Conservation (phyloP, 2,797 vertebrate genomes). For the Halcyon chelicuti region DNA sequence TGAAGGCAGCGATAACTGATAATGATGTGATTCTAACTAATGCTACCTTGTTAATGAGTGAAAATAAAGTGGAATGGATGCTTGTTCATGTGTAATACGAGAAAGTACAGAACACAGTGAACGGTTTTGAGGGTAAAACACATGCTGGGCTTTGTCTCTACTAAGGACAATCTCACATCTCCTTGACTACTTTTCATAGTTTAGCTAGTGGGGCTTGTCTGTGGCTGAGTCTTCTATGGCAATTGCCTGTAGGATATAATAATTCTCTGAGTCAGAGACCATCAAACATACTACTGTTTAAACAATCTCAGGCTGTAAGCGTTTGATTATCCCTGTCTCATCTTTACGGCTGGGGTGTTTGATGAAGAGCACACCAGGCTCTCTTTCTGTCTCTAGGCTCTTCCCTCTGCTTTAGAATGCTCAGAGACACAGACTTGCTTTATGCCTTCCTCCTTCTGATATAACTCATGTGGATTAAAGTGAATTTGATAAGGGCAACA, state of each 20-base stretch:
- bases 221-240: neutral
- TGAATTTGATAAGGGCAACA: neutral
- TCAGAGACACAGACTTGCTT: neutral
- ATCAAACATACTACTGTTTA: neutral
- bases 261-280: neutral
- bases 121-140: neutral
- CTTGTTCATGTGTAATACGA: neutral
- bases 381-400: neutral
- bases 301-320: neutral
- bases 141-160: neutral
- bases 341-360: neutral
- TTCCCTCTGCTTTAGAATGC: neutral
- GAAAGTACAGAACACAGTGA: neutral
- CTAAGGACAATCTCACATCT: neutral
- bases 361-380: neutral
- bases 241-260: neutral
- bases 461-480: neutral
- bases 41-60: neutral
- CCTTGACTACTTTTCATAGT: neutral
- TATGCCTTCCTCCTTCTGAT: neutral
- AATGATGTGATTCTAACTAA: neutral
- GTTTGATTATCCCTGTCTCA: neutral
- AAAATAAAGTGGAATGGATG: neutral
- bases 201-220: neutral
- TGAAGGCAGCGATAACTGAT: neutral